These are phyloP conservation scores for Chionoecetes opilio DNA, from an alignment of 1,140 invertebrate species.

Conservation along the genomic window DNA sequence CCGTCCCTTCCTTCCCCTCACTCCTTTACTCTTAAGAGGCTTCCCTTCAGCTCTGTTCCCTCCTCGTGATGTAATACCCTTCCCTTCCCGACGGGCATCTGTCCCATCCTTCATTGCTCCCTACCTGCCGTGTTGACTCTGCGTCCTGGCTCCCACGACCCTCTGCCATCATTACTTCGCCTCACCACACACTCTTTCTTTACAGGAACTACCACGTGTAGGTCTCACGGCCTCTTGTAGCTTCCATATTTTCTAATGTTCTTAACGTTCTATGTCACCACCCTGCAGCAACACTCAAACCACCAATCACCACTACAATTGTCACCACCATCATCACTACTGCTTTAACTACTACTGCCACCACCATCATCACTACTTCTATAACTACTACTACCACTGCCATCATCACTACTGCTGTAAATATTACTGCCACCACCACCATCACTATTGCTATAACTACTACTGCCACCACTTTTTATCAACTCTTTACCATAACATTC, in stretches of 20 bases:
- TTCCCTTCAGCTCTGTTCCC: background rate
- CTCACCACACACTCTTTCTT: background rate
- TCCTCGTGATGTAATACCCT: background rate
- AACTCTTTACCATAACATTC: too few relatives aligned
- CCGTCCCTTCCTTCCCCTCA: background rate
- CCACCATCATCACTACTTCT: too few relatives aligned
- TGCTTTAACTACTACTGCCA: too few relatives aligned
- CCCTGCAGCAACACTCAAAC: background rate
- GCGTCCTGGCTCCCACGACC: background rate
- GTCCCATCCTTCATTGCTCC: background rate
- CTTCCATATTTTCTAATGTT: too few relatives aligned
- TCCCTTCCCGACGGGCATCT: background rate
- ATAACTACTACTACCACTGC: too few relatives aligned
- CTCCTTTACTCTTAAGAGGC: background rate
- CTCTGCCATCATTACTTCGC: background rate
- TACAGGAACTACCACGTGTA: too few relatives aligned
- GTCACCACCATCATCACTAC: too few relatives aligned
- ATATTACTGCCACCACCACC: too few relatives aligned
- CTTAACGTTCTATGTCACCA: background rate
- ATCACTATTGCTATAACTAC: too few relatives aligned
- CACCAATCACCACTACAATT: background rate
- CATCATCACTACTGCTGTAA: too few relatives aligned
- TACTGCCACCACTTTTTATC: too few relatives aligned
- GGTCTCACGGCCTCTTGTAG: too few relatives aligned
- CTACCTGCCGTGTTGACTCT: conserved; percentile 25